A percentile compares a stretch with the other conserved stretches of the same genome.
phyloP scores from a whole-genome alignment of 2,888 invertebrate species.

The Aethes cnicana region DNA sequence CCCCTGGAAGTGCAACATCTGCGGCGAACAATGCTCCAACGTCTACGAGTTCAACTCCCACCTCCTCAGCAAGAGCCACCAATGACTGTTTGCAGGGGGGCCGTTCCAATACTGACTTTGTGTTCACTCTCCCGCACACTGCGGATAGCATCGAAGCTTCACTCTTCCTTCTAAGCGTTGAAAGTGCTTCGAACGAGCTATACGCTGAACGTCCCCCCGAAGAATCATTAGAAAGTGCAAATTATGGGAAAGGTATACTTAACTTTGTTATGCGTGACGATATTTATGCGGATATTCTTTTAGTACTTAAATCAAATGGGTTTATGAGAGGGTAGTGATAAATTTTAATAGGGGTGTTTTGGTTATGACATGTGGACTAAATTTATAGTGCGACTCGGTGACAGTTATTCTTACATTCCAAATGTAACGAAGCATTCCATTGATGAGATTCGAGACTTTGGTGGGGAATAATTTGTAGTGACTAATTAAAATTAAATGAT shows the following conservation, averaged over 20 bases:
- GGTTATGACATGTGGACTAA: constrained; percentile 13
- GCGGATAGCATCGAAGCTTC: constrained; percentile 62
- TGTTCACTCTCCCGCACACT: constrained; percentile 58
- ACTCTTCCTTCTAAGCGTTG: too few relatives aligned
- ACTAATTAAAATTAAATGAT: constrained; percentile 33
- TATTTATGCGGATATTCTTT: constrained; percentile 76
- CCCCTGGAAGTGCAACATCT: constrained; percentile 98
- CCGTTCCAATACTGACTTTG: constrained; percentile 65
- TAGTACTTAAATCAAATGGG: constrained; percentile 70
- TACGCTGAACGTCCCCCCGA: constrained; percentile 79
- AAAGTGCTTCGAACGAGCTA: constrained; percentile 75
- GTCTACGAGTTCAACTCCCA: constrained; percentile 99
- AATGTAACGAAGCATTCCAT: constrained; percentile 50
- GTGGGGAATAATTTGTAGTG: constrained; percentile 63
- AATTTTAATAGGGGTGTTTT: constrained; percentile 24
- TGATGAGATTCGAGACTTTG: constrained; percentile 53
- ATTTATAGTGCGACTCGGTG: constrained; percentile 33
- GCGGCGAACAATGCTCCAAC: constrained; percentile 96
- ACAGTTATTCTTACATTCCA: constrained; percentile 58
- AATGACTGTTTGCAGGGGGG: constrained; percentile 84
- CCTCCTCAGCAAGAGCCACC: constrained; percentile 95
- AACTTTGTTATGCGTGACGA: constrained; percentile 64
- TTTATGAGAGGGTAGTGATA: constrained; percentile 48
- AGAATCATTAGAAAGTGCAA: constrained; percentile 74
- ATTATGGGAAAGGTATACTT: constrained; percentile 72